Percentiles rank a stretch among this genome's conserved stretches.
phyloP scores from a whole-genome alignment of 2,113 vertebrate species.

The Tamias sibiricus region DNA sequence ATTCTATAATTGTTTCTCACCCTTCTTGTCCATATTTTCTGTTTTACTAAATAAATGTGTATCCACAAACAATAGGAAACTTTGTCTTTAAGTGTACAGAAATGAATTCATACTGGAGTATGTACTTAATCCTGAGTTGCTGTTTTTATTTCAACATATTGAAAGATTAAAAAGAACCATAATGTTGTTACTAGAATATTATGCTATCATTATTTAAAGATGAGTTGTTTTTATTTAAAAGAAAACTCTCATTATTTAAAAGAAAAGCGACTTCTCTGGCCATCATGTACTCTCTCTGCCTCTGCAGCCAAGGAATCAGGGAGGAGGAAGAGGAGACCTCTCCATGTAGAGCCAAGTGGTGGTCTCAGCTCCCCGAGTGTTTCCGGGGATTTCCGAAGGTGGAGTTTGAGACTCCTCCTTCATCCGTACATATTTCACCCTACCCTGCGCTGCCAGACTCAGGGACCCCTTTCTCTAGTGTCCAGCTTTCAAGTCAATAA shows the following conservation, averaged over 20 bases:
- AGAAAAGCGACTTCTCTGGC: neutral
- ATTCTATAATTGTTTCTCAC: too few relatives aligned
- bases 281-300: too few relatives aligned
- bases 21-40: neutral
- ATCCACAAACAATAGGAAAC: neutral
- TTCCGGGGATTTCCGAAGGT: neutral
- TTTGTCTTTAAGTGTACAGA: neutral
- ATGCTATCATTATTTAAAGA: neutral
- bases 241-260: neutral
- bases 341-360: neutral
- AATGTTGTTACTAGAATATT: neutral
- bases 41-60: neutral
- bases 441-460: neutral
- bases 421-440: neutral
- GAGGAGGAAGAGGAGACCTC: neutral
- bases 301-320: neutral
- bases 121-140: neutral
- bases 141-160: neutral
- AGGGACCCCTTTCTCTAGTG: neutral
- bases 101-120: neutral
- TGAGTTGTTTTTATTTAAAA: neutral
- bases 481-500: neutral
- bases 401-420: neutral
- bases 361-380: neutral
- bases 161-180: neutral